Base-by-base conservation (phyloP, 2,888 invertebrate species). In the Cordilura impudica region DNA sequence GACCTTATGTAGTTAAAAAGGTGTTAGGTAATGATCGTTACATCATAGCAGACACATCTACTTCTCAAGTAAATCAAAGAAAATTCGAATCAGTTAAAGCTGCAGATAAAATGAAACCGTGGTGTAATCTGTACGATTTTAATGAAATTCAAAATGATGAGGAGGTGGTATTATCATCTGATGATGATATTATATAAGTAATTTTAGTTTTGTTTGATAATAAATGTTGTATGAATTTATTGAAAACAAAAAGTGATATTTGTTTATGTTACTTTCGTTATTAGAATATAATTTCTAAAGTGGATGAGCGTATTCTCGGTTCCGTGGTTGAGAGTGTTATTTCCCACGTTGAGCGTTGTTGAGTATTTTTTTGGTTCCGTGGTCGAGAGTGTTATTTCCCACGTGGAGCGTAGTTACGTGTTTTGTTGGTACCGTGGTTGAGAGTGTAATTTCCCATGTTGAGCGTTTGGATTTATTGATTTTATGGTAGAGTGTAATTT, bases 81-180 rank as follows among this genome's bases (percentile, higher is more conserved):
- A 21, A 31, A 43, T 69, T 56, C 47, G 54, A 72, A 23, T 61
- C 65, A 6, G 39, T 73, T 8, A 31, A 49, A 26, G 66, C 73
- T 21, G 73, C 58, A 35, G 73, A 73, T 31, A 66, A 73, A 58
- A 26, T 73, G 10, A 73, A 66, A 58, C 73, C 65, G 12, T 73
- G 54, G 54, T 73, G 65, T n/a, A 18, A 29, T 16, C 31, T 63
- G 14, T 4, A 26, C 7, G 63, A 63, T 31, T 69, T 56, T 56
- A 19, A 14, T 0, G 26, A 51, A 26, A n/a, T 14, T 26, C 26
- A 26, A 51, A 14, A 51, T n/a, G 26, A 23, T 12, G 26, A 7
- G 14, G 49, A 49, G 12, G 51, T 26, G 14, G 1, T 51, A 12
- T 4, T 14, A n/a, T n/a, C 51, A 51, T 51, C 51, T 12, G 51